Evolutionary conservation across 1,140 invertebrate species (phyloP).

Genomic region (Tribolium madens): DNA sequence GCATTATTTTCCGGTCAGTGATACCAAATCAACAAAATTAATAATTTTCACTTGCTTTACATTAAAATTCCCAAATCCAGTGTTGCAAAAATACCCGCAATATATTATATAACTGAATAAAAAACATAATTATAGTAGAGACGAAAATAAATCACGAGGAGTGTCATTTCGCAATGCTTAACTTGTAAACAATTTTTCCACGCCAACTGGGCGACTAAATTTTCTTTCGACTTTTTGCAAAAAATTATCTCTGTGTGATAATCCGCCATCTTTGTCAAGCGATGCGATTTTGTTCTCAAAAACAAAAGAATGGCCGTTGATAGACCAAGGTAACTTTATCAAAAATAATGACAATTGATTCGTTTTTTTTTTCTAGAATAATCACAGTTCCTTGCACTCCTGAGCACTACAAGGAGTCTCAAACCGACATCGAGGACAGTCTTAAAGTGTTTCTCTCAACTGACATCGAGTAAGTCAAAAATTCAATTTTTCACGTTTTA

Average conservation of each 20-base stretch:
- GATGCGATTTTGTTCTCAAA: background rate
- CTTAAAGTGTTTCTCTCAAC: slow-evolving; percentile 20
- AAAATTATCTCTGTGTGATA: background rate
- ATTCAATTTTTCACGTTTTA: background rate
- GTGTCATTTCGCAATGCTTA: too few species aligned
- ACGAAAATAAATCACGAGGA: background rate
- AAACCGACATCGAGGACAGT: slow-evolving; percentile 20
- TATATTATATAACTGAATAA: background rate
- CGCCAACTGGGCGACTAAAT: too few species aligned
- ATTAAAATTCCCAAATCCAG: background rate
- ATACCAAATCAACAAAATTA: background rate
- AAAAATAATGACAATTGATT: background rate
- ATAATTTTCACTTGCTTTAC: background rate
- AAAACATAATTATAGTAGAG: background rate
- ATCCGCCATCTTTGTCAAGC: background rate
- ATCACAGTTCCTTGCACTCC: background rate
- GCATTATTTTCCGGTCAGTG: background rate
- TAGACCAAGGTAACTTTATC: background rate
- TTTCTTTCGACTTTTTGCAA: background rate
- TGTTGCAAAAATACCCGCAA: background rate
- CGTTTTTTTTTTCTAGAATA: background rate
- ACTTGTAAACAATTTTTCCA: too few species aligned
- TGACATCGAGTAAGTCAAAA: slow-evolving; percentile 2
- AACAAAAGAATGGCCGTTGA: background rate
- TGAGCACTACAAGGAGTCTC: background rate